Evolutionary conservation across 2,113 vertebrate genomes (phyloP), one percentile per base, ranked within the genome.

Genomic region (Perca flavescens): DNA sequence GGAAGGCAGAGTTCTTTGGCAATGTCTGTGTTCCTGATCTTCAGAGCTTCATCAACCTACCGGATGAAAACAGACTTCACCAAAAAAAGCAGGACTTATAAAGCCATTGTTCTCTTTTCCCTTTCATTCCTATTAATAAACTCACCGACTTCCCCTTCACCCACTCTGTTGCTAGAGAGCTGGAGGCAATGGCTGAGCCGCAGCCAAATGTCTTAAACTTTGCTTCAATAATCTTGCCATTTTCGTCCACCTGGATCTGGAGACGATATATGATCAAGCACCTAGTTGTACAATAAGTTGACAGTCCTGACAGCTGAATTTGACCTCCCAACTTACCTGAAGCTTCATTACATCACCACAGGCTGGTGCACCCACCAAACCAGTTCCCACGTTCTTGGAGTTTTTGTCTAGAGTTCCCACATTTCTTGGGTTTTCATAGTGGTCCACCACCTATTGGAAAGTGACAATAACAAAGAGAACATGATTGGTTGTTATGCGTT

Each of bases 301-400:
- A 36, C 21, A 21, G 65, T 66, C 25, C 2, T 13, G 57, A 19
- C 56, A n/a, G 65, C 12, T 43, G 16, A 8, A 46, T 17, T 6
- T 50, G 65, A 73, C 47, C 36, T 62, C 34, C 11, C 11, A 31
- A 43, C 52, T 64, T 52, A 93, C 93, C 89, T 99, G 98, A 21
- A 99, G 91, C 83, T 98, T 99, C 98, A 99, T 99, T 9, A 99
- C 98, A 31, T 99, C 98, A 0, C 98, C 98, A 31, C 98, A 99
- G 4, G 98, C 97, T 1, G 98, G 98, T 4, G 98, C 98, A 0
- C 97, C 98, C 77, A 99, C 98, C 91, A 99, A 88, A 19, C 98
- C 98, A 0, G 98, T 99, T 63, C 98, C 98, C 65, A 99, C 98
- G 22, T 97, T 98, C 87, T 96, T 97, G 34, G 95, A 75, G 0